Evolutionary conservation across 2,888 invertebrate species (phyloP), one percentile per base, ranked within the genome.

Genomic region (Dryadula phaetusa): DNA sequence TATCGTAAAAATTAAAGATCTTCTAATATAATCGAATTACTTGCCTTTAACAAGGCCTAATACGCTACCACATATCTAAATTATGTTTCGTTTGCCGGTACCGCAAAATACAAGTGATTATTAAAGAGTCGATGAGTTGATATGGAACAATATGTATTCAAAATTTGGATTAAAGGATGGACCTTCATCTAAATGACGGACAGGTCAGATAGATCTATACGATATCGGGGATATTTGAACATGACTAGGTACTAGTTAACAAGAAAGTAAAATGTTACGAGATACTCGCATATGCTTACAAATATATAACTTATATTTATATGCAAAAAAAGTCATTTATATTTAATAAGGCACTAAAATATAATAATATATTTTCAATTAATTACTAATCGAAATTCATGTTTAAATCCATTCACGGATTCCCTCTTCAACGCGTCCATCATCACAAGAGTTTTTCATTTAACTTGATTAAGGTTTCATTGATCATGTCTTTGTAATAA

Each of bases 171-270:
- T 61, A 66, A 64, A 66, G 61, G 54, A 40, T 32, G 46, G 56
- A 58, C 82, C 80, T 79, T 71, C 74, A 71, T 82, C 80, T 68
- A 63, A 75, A 71, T 77, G 82, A 81, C 67, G 75, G 85, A 82
- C 80, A 78, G 74, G 77, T 77, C 71, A 84, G 82, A 85, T 81
- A 80, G 81, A 84, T 83, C n/a, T n/a, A n/a, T n/a, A n/a, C n/a
- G n/a, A n/a, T n/a, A n/a, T n/a, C n/a, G n/a, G n/a, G 75, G 77
- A 73, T 76, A 74, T 79, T 77, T 77, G 77, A 81, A 79, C 73
- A 72, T 72, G 72, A 63, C 60, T 62, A 34, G 63, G 40, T 34
- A 42, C 40, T 66, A 68, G 70, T 72, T 69, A 71, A 66, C 69
- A 65, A 64, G 66, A 67, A 73, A 64, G 61, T 64, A 60, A 16